phyloP scores from a whole-genome alignment of 64 coral and sea anemone genomes.

The Actinia tenebrosa region DNA sequence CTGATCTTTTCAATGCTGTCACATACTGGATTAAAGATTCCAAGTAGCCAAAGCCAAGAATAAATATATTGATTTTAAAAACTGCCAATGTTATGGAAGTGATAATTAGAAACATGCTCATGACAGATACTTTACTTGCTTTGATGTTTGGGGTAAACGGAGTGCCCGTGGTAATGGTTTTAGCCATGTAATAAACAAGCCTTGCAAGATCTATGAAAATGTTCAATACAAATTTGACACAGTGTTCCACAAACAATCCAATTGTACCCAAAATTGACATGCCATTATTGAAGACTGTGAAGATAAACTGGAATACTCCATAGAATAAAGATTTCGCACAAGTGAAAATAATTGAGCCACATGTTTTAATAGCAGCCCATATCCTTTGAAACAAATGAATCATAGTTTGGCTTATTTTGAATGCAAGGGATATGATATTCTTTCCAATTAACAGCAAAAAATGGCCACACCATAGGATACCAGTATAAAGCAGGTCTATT shows the following conservation, averaged over 20 bases:
- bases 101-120: neutral
- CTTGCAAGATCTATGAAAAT: neutral
- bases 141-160: neutral
- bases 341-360: neutral
- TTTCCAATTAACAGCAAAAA: slow-evolving; percentile 10
- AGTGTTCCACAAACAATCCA: neutral
- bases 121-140: neutral
- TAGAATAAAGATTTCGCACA: neutral
- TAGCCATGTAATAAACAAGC: neutral
- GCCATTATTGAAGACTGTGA: neutral
- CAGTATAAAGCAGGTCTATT: slow-evolving; percentile 13
- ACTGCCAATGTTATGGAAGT: neutral
- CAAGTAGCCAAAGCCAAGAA: slow-evolving; percentile 19
- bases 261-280: neutral
- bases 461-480: slow-evolving; percentile 5
- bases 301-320: neutral
- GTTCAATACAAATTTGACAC: neutral
- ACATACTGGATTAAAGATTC: slow-evolving; percentile 27
- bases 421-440: neutral
- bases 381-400: neutral
- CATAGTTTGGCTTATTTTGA: neutral
- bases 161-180: neutral
- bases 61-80: slow-evolving; percentile 38
- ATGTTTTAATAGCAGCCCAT: neutral
- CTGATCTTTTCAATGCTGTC: neutral